A percentile compares a stretch with the other conserved stretches of the same genome.
Evolutionary conservation across 1,140 invertebrate species (phyloP).

Genomic region (Drosophila suzukii): DNA sequence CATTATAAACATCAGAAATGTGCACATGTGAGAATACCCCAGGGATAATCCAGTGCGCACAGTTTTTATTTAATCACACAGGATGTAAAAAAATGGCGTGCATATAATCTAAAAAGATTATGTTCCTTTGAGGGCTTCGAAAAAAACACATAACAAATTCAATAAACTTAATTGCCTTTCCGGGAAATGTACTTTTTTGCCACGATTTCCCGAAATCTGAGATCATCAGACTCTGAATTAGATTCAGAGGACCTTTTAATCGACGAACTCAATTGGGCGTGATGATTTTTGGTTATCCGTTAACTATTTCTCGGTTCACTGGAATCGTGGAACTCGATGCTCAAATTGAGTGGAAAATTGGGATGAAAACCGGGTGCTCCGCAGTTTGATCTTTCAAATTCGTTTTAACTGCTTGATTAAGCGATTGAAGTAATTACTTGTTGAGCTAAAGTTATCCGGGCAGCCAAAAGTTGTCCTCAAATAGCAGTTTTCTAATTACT

Average conservation of each 20-base stretch:
- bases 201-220: conserved; percentile 6
- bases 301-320: conserved; percentile 35
- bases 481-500: conserved; percentile 31
- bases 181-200: neutral
- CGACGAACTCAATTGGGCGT: conserved; percentile 27
- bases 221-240: neutral
- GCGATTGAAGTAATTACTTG: conserved; percentile 19
- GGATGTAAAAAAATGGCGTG: conserved; percentile 2
- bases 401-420: conserved; percentile 38
- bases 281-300: conserved; percentile 26
- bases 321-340: conserved; percentile 20
- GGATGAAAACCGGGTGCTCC: neutral
- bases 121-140: neutral
- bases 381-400: conserved; percentile 29
- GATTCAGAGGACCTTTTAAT: neutral
- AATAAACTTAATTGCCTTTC: conserved; percentile 9
- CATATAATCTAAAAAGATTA: neutral
- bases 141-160: neutral
- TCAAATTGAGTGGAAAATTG: conserved; percentile 47
- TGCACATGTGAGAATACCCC: neutral
- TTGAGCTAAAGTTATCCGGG: conserved; percentile 5
- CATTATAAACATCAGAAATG: conserved; percentile 5
- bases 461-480: conserved; percentile 19
- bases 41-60: conserved; percentile 5
- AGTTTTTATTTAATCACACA: conserved; percentile 9